Conservation (phyloP, 2,888 invertebrate species). For the Apamea monoglypha region DNA sequence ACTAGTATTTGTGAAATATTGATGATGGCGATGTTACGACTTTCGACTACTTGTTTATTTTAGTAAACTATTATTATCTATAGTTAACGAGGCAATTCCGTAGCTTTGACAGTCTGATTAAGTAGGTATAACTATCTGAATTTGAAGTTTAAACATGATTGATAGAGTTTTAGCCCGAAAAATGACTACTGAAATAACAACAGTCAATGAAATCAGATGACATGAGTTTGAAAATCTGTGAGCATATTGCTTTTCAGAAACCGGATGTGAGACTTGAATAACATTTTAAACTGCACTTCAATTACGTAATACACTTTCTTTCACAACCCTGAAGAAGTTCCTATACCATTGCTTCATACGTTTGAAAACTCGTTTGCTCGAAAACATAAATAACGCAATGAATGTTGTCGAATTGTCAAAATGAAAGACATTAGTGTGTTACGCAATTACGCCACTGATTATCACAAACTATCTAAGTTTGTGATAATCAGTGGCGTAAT, state of each 20-base stretch:
- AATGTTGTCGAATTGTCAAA: background rate
- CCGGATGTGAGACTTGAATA: background rate
- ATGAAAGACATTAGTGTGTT: background rate
- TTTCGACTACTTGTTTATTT: conserved; percentile 13
- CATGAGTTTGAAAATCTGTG: background rate
- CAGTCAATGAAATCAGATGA: background rate
- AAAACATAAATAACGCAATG: background rate
- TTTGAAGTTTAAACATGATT: background rate
- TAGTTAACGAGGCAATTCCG: background rate
- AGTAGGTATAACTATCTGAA: background rate
- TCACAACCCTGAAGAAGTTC: background rate
- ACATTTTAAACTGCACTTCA: background rate
- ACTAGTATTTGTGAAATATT: conserved; percentile 45
- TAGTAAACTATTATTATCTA: conserved; percentile 1
- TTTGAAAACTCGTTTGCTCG: background rate
- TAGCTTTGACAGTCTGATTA: conserved; percentile 18
- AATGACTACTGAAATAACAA: background rate
- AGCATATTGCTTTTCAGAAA: background rate
- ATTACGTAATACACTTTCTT: background rate
- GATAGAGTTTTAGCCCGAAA: background rate
- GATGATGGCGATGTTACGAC: conserved; percentile 20
- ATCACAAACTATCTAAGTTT: too few relatives aligned
- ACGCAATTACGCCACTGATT: background rate
- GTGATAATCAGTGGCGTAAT: too few relatives aligned
- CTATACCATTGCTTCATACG: background rate